A percentile compares a stretch with the other conserved stretches of the same genome.
Evolutionary conservation across 2,888 invertebrate species (phyloP).

Genomic region (Rugalucina vietnamica): DNA sequence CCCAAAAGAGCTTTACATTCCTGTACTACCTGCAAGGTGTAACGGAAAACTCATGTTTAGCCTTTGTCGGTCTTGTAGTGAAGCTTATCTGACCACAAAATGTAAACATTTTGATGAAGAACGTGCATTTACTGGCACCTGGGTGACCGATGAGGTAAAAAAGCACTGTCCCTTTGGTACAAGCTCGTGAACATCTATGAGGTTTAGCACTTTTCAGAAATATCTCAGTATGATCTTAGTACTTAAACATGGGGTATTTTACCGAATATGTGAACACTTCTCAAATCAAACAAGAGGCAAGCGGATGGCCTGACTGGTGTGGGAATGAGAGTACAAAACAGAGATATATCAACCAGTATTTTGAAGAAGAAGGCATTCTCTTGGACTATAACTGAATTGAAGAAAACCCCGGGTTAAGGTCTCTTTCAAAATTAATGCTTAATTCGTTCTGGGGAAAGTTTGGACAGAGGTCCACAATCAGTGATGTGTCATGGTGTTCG

Average conservation of each 20-base stretch:
- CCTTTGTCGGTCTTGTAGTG: constrained; percentile 70
- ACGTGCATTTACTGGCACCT: constrained; percentile 73
- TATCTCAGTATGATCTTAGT: constrained; percentile 20
- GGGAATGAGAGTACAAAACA: constrained; percentile 60
- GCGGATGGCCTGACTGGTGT: constrained; percentile 68
- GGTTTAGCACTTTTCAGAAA: constrained; percentile 76
- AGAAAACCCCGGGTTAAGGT: constrained; percentile 47
- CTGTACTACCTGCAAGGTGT: constrained; percentile 11
- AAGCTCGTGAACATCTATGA: constrained; percentile 73
- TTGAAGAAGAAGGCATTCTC: constrained; percentile 46
- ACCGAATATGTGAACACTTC: constrained; percentile 71
- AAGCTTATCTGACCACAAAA: constrained; percentile 19
- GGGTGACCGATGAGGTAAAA: constrained; percentile 77
- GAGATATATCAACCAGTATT: constrained; percentile 61
- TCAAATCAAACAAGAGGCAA: constrained; percentile 71
- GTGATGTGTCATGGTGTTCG: no score
- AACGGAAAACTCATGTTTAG: constrained; percentile 76
- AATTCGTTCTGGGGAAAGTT: constrained; percentile 46
- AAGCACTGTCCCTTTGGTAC: constrained; percentile 76
- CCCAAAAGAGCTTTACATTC: constrained; percentile 7
- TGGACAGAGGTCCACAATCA: constrained; percentile 39
- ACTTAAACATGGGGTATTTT: constrained; percentile 68
- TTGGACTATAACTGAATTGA: constrained; percentile 37
- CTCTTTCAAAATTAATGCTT: constrained; percentile 49
- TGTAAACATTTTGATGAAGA: no score